These are phyloP conservation scores for Nibea coibor DNA, from an alignment of 2,113 vertebrate species.

Conservation along the genomic window DNA sequence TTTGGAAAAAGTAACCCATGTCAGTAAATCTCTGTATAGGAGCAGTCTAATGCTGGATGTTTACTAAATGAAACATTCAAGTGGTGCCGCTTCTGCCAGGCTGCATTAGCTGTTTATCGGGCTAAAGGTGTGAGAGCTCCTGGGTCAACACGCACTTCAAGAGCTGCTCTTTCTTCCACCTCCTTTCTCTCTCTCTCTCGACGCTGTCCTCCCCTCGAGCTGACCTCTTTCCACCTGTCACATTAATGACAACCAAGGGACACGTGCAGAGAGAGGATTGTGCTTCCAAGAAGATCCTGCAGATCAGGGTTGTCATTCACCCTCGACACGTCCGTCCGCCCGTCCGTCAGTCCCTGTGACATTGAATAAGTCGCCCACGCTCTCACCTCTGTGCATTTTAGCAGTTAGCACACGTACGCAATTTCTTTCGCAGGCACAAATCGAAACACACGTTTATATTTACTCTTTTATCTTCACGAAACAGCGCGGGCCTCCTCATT, in stretches of 20 bases:
- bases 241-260: slow-evolving; percentile 13
- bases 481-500: slow-evolving; percentile 48
- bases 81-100: not conserved
- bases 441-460: slow-evolving; percentile 7
- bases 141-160: slow-evolving; percentile 22
- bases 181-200: not conserved
- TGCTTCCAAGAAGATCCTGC: not conserved
- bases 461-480: slow-evolving; percentile 45
- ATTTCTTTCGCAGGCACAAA: not conserved
- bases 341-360: slow-evolving; percentile 9
- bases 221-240: slow-evolving; percentile 50
- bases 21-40: not conserved
- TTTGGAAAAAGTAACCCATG: not conserved
- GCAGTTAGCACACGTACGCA: not conserved
- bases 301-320: not conserved
- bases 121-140: slow-evolving; percentile 14
- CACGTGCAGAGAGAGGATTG: not conserved
- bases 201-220: not conserved
- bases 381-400: not conserved
- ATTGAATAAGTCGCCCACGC: not conserved
- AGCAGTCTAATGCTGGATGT: not conserved
- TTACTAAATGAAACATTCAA: slow-evolving; percentile 16
- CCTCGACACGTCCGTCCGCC: not conserved
- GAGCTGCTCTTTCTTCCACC: not conserved
- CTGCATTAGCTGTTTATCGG: slow-evolving; percentile 20